Base-by-base conservation (phyloP, 2,797 vertebrate species). In the Alectoris magna region DNA sequence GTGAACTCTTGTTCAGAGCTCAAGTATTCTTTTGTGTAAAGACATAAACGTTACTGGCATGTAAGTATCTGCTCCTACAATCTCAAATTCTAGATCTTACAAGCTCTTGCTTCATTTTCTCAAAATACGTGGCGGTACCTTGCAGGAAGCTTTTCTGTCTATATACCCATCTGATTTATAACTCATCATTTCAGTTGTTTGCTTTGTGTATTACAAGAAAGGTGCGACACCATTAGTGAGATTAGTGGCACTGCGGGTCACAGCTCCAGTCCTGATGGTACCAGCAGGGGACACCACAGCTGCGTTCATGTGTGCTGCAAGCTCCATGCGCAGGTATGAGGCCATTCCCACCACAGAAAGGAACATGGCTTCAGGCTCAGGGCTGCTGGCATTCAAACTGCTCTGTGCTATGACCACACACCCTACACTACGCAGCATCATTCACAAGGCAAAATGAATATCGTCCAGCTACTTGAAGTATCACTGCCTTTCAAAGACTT, bases 321-420 rank as follows among this genome's bases (percentile, higher is more conserved):
- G 29, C 51, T 68, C 53, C 12, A 12, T 10, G 0, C 11, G 22
- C 21, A 27, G 51, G 38, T 0, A 0, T 17, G 27, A 56, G 51
- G 82, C 58, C 4, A 2, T 11, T 49, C 38, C 49, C 53, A 58
- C 4, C 13, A 3, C 16, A 63, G 18, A 38, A 15, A 13, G 41
- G 38, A 74, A 74, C 9, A 9, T 0, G 5, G 48, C 31, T 62
- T 58, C 55, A 18, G 5, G 0, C 62, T 39, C 43, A 0, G 6
- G 70, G 39, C 31, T 49, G 5, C 21, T 17, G 22, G 11, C 19
- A 11, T 29, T 75, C 51, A 36, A 46, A 22, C 64, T 51, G 43
- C 11, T 55, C 34, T 39, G 19, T 39, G 34, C n/a, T 55, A 13
- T 36, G 62, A 4, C 34, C 56, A 17, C 18, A 4, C 3, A 5